These are phyloP conservation scores for Mesoligia furuncula DNA, from an alignment of 2,888 invertebrate genomes.

Conservation along the genomic window DNA sequence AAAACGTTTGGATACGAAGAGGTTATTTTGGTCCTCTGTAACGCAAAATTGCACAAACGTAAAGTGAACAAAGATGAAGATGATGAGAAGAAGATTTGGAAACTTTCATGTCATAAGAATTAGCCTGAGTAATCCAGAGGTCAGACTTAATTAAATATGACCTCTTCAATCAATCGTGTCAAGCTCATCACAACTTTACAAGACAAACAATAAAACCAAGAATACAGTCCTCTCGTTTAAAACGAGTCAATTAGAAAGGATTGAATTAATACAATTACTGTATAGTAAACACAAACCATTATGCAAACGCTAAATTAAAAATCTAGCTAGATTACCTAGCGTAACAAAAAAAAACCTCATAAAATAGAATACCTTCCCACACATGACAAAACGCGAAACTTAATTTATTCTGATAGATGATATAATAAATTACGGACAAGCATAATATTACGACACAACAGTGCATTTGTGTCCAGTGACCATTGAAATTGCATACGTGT, in stretches of 20 bases:
- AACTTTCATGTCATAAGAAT: neutral
- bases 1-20: neutral
- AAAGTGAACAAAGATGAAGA: neutral
- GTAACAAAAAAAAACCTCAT: conserved; percentile 27
- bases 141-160: neutral
- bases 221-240: neutral
- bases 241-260: neutral
- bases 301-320: conserved; percentile 33
- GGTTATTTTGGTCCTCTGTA: neutral
- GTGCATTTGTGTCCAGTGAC: conserved; percentile 64
- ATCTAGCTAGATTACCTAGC: conserved; percentile 24
- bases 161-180: neutral
- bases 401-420: conserved; percentile 60
- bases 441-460: conserved; percentile 61
- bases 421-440: conserved; percentile 59
- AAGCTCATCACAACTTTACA: neutral
- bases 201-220: neutral
- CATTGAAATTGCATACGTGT: conserved; percentile 58
- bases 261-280: conserved; percentile 2
- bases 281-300: conserved; percentile 18
- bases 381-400: conserved; percentile 60
- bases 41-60: neutral
- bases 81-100: neutral
- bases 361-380: conserved; percentile 55
- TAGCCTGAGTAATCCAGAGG: too few relatives aligned